Percentiles rank a stretch among this genome's conserved stretches.
Conservation (phyloP, 2,113 vertebrate genomes). For the Piliocolobus tephrosceles region DNA sequence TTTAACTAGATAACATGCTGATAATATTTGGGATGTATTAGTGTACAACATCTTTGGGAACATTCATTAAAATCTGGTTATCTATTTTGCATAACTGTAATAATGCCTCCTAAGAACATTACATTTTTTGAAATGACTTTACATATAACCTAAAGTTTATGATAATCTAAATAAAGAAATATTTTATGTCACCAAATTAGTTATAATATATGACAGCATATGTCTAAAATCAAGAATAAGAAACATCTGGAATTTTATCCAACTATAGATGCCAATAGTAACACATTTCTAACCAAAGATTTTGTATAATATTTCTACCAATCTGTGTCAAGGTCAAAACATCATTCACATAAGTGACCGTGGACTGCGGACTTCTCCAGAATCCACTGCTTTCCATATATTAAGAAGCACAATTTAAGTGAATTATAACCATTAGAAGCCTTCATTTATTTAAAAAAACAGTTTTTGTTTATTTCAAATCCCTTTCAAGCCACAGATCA, state of each 20-base stretch:
- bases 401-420: neutral
- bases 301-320: neutral
- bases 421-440: neutral
- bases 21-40: neutral
- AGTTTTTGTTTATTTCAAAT: neutral
- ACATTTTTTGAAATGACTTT: neutral
- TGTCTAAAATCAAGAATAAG: neutral
- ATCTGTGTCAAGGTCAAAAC: neutral
- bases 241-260: neutral
- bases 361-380: neutral
- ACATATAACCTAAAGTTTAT: neutral
- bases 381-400: neutral
- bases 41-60: neutral
- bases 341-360: neutral
- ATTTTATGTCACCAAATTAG: neutral
- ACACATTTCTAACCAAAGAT: neutral
- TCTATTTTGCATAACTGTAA: neutral
- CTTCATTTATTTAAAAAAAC: neutral
- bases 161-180: neutral
- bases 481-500: neutral
- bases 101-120: neutral
- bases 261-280: neutral
- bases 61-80: neutral
- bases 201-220: neutral
- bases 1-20: neutral